Evolutionary conservation across 2,113 vertebrate genomes (phyloP).

Genomic region (Nerophis ophidion): DNA sequence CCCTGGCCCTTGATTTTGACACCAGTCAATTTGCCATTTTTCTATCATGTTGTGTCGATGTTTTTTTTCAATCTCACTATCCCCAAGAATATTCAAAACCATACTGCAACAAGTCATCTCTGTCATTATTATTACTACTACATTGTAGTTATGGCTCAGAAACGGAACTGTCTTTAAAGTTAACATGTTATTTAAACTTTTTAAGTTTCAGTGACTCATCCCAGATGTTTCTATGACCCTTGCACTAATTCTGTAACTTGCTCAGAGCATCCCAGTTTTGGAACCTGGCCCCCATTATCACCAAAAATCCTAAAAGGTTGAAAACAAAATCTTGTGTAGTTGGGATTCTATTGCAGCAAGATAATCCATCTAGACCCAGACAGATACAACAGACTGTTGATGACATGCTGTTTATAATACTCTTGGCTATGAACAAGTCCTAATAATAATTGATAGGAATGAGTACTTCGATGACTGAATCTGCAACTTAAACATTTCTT

Average conservation of each 20-base stretch:
- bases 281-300: not conserved
- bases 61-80: not conserved
- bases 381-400: not conserved
- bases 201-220: not conserved
- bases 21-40: not conserved
- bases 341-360: not conserved
- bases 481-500: not conserved
- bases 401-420: not conserved
- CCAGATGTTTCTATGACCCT: not conserved
- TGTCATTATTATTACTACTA: not conserved
- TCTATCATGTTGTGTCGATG: no score
- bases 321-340: not conserved
- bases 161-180: not conserved
- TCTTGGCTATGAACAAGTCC: not conserved
- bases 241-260: not conserved
- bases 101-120: not conserved
- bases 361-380: not conserved
- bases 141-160: not conserved
- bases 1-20: no score
- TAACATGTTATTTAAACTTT: not conserved
- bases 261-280: not conserved
- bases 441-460: not conserved
- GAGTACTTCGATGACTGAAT: not conserved
- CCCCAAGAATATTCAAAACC: not conserved
- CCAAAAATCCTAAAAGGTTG: not conserved